Evolutionary conservation across 2,113 vertebrate genomes (phyloP), one percentile per base, ranked within the genome.

Genomic region (Mobula hypostoma): DNA sequence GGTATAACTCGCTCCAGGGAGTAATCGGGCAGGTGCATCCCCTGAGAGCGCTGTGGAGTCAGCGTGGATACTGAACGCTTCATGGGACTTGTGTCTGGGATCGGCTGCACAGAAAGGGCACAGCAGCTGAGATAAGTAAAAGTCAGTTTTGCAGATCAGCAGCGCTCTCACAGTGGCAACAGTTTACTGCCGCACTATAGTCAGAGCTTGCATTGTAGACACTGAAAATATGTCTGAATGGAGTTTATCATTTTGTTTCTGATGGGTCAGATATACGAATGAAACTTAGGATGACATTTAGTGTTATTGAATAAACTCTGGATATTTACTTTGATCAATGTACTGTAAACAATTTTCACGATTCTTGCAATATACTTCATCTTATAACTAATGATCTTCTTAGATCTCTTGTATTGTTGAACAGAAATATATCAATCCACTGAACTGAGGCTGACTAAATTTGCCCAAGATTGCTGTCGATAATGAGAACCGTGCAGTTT

Each of bases 61-160:
- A 98, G 96, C 0, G 98, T 98, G 96, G 98, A 99, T 76, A 97
- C 96, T 0, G 98, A 99, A 74, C 98, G 98, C 94, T 98, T 99
- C 98, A 99, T 98, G 21, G 98, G 97, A 94, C 98, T 99, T 66
- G 96, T 96, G 80, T 98, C 98, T 0, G 98, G 96, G 94, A 97
- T 97, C 12, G 98, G 96, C 98, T 99, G 95, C 82, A n/a, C 58
- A 94, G 70, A 48, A 78, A 77, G 36, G 29, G 15, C 12, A 76
- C 24, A 48, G 63, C 9, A 74, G 5, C 36, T 40, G 61, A 27
- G 29, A 72, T 27, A 94, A 32, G 72, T 27, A 93, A 66, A 72
- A 70, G 90, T 48, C 91, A 72, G 7, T 68, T 27, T 36, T 24
- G n/a, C 27, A n/a, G 56, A 87, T 0, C 29, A 5, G 19, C 48